Evolutionary conservation across 2,797 vertebrate genomes (phyloP), one percentile per base, ranked within the genome.

Genomic region (Phaenicophaeus curvirostris): DNA sequence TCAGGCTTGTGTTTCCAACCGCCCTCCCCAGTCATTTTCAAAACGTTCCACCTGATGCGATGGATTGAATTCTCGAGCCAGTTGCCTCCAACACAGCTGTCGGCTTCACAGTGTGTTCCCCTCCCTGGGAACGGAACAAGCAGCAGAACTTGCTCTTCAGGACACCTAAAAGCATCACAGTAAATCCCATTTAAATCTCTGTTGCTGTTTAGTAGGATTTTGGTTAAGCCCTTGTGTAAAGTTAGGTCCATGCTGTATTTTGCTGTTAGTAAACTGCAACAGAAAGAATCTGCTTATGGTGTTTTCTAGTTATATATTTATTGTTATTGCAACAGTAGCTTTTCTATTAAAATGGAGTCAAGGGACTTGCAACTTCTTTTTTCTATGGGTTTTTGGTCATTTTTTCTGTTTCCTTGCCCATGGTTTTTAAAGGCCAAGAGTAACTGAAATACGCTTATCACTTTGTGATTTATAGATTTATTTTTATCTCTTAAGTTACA

Each of bases 81-180:
- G 62, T 78, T 90, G 80, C 74, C 57, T 62, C 80, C 41, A 55
- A 3, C 55, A 14, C 77, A 76, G 74, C 81, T 89, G 55, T 48
- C 0, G 0, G 53, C 54, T 72, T 57, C 66, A 19, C 57, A 8
- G 53, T 11, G 0, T 4, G 0, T 69, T 28, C 51, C 51, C 28
- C 16, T 87, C 58, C 58, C 72, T 30, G 3, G 81, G 78, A 75
- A 8, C 35, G 19, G 2, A 0, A 84, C 31, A 14, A 37, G 65
- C 88, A 68, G 65, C 61, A n/a, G 51, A 8, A 3, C 31, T 65
- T 57, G 62, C 67, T 71, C 57, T 73, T 27, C 71, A 44, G 72
- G 59, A 48, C 89, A 85, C 78, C 82, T 87, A 20, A 62, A 69
- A 79, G 35, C 84, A n/a, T 9, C 54, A 18, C 37, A 41, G 44